phyloP scores from a whole-genome alignment of 2,113 vertebrate species.

The Psittacus erithacus region DNA sequence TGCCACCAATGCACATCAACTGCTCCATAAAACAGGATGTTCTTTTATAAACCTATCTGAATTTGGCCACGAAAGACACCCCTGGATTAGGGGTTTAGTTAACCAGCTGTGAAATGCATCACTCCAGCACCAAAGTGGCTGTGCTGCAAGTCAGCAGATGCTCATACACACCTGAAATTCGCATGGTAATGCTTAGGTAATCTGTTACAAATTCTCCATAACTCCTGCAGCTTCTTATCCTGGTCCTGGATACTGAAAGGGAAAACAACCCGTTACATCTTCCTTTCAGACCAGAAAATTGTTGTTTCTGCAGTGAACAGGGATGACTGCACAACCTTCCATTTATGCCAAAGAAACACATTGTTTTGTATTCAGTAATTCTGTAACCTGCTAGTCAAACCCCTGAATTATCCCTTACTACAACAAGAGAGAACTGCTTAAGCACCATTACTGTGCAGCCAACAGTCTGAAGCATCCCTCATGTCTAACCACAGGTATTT shows the following conservation, averaged over 20 bases:
- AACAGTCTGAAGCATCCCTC: not conserved
- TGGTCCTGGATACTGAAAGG: slow-evolving; percentile 87
- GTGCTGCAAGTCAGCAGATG: not conserved
- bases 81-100: not conserved
- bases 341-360: not conserved
- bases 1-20: not conserved
- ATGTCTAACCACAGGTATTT: not conserved
- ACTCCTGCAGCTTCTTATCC: slow-evolving; percentile 94
- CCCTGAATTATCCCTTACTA: not conserved
- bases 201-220: slow-evolving; percentile 94
- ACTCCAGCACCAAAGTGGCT: not conserved
- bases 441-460: not conserved
- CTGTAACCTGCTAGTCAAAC: not conserved
- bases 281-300: not conserved
- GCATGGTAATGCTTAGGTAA: slow-evolving; percentile 92
- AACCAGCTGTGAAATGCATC: not conserved
- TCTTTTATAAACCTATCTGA: not conserved
- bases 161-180: slow-evolving; percentile 87
- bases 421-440: not conserved
- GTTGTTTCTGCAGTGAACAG: not conserved
- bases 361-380: not conserved
- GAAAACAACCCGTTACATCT: not conserved
- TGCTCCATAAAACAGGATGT: not conserved
- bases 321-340: not conserved
- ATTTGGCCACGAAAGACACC: not conserved